Evolutionary conservation across 2,797 vertebrate genomes (phyloP).

Genomic region (Darevskia mixta): DNA sequence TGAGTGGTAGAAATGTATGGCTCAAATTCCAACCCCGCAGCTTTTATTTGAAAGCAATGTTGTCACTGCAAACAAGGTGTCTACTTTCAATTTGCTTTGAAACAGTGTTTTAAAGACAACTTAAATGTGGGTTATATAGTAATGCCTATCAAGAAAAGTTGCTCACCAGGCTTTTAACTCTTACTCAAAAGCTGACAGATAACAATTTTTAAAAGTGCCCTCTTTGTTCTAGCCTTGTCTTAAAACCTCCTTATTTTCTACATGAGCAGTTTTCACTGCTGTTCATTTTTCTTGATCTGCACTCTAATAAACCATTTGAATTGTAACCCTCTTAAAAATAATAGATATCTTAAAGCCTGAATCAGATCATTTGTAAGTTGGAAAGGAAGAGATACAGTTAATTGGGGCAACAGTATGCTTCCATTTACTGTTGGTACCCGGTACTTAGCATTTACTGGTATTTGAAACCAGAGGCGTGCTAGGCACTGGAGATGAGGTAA

Average conservation of each 20-base stretch:
- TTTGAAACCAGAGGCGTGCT: background rate
- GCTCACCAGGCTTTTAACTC: background rate
- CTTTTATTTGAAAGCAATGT: background rate
- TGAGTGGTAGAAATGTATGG: background rate
- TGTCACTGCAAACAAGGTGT: background rate
- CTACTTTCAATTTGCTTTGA: background rate
- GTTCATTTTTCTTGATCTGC: background rate
- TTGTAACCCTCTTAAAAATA: background rate
- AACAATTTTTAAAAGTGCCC: background rate
- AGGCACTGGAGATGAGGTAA: background rate
- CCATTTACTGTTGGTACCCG: background rate
- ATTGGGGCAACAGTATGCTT: background rate
- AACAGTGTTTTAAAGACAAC: background rate
- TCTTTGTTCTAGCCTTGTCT: background rate
- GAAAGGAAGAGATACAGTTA: background rate
- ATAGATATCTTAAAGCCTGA: background rate
- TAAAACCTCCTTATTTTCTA: background rate
- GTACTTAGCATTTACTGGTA: background rate
- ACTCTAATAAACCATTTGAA: background rate
- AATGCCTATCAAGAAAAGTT: background rate
- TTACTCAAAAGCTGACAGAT: background rate
- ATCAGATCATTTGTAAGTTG: background rate
- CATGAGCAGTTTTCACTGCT: background rate
- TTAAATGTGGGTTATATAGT: slow-evolving; percentile 10
- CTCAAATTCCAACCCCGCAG: background rate